Evolutionary conservation across 92 coral and sea anemone species (phyloP).

Genomic region (Montipora capitata): DNA sequence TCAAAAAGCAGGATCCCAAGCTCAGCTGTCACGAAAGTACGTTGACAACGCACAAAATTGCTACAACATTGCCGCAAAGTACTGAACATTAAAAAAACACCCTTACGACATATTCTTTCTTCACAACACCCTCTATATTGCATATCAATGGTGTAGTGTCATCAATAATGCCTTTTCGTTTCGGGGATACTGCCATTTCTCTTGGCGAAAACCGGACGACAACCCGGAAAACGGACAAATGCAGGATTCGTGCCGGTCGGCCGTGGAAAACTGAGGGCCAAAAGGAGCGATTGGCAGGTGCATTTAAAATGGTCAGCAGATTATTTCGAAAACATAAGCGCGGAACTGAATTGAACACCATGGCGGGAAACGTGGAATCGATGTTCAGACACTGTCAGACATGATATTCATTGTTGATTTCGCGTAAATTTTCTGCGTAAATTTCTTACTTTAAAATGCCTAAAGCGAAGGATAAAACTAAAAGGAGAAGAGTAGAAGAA

Average conservation of each 20-base stretch:
- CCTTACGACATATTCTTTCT: conserved; percentile 95
- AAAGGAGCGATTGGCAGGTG: neutral
- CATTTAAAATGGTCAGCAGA: neutral
- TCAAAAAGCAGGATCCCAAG: neutral
- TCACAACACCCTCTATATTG: conserved; percentile 91
- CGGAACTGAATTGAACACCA: conserved; percentile 3
- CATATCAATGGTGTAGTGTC: conserved; percentile 93
- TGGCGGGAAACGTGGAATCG: conserved; percentile 64
- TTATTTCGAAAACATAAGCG: conserved; percentile 9
- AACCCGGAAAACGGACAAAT: too few relatives aligned
- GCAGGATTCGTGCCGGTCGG: neutral
- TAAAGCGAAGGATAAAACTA: conserved; percentile 82
- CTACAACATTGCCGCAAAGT: too few relatives aligned
- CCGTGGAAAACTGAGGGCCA: conserved; percentile 4
- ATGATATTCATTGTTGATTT: too few relatives aligned
- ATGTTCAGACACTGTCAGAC: neutral
- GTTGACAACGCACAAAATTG: neutral
- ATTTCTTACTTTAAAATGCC: conserved; percentile 71
- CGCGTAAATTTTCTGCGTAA: neutral
- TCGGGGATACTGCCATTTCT: conserved; percentile 43
- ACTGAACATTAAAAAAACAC: too few relatives aligned
- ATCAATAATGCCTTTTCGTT: conserved; percentile 69
- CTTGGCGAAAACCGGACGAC: neutral
- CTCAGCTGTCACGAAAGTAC: neutral
- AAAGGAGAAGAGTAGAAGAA: conserved; percentile 45